Conservation (phyloP, 92 coral and sea anemone species). For the Heteractis magnifica region DNA sequence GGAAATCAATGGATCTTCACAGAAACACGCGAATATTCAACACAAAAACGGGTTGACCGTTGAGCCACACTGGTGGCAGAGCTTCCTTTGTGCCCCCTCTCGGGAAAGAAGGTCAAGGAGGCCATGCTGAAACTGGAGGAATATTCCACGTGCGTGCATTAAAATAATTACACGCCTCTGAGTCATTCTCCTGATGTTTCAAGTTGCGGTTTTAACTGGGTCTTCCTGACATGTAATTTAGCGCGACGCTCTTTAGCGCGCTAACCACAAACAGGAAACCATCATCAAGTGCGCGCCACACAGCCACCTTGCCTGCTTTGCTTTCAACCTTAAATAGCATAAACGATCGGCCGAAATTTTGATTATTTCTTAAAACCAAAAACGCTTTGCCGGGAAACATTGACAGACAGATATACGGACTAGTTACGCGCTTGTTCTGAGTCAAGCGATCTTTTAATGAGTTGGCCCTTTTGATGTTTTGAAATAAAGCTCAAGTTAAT, state of each 20-base stretch:
- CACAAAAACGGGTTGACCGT: too few species aligned
- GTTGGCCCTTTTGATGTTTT: background rate
- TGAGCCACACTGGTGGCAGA: too few species aligned
- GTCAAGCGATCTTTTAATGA: background rate
- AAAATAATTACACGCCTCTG: background rate
- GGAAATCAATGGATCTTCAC: too few species aligned
- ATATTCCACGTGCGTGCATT: background rate
- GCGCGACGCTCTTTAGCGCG: background rate
- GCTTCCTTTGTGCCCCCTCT: too few species aligned
- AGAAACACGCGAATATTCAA: too few species aligned
- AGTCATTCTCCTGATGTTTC: slow-evolving; percentile 1
- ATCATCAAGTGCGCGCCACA: background rate
- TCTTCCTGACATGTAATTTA: background rate
- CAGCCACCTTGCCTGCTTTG: background rate
- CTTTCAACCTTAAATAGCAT: background rate
- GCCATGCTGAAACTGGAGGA: background rate
- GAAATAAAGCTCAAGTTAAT: background rate
- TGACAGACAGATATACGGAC: background rate
- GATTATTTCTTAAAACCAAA: background rate
- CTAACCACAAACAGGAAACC: background rate
- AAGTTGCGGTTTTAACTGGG: slow-evolving; percentile 2
- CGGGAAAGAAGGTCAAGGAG: too few species aligned
- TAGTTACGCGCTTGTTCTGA: background rate
- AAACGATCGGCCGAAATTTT: background rate
- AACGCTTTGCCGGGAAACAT: background rate